A percentile compares a stretch with the other conserved stretches of the same genome.
These are phyloP conservation scores for Lophura nycthemera DNA, from an alignment of 2,113 vertebrate species.

Conservation along the genomic window DNA sequence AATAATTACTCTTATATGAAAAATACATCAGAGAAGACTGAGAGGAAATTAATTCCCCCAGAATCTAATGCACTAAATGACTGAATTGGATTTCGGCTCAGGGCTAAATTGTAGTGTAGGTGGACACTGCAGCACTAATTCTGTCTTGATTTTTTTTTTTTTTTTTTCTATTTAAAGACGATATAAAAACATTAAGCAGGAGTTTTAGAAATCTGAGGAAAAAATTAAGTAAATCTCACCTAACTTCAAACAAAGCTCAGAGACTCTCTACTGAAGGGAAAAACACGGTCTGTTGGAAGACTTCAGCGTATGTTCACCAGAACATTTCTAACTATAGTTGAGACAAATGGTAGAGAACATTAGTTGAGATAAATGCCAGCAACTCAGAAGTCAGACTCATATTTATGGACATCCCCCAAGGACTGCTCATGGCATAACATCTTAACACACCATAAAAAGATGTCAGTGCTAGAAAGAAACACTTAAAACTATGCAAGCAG, in stretches of 20 bases:
- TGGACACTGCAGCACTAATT: neutral
- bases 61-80: neutral
- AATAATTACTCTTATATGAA: neutral
- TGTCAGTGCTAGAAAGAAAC: neutral
- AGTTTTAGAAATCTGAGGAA: neutral
- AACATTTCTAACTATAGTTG: neutral
- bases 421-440: neutral
- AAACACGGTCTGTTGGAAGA: fast-evolving
- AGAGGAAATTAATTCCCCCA: neutral
- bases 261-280: neutral
- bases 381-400: neutral
- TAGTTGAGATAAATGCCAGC: neutral
- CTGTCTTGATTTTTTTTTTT: neutral
- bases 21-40: neutral
- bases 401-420: neutral
- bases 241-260: neutral
- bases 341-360: neutral
- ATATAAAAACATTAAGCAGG: neutral
- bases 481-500: fast-evolving
- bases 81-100: neutral
- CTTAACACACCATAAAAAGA: neutral
- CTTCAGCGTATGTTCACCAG: neutral
- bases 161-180: neutral
- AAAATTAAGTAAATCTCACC: neutral
- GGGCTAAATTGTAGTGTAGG: neutral